Evolutionary conservation across 1,140 invertebrate species (phyloP).

Genomic region (Aethina tumida): DNA sequence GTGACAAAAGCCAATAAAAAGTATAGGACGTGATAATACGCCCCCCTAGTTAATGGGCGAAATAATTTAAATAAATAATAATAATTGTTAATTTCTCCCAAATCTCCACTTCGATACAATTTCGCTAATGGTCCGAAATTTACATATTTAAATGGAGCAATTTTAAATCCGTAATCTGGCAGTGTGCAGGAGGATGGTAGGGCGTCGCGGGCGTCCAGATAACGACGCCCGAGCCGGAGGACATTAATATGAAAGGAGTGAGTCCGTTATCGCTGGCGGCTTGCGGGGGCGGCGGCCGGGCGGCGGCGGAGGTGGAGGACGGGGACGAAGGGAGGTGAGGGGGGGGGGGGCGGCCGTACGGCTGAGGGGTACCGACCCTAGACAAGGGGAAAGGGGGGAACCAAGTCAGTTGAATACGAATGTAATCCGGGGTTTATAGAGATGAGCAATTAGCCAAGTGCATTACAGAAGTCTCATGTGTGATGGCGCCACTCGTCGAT

Average conservation of each 20-base stretch:
- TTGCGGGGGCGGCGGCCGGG: background rate
- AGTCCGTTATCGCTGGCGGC: constrained; percentile 9
- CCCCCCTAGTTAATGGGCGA: no score
- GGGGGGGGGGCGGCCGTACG: constrained; percentile 7
- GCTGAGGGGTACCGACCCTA: background rate
- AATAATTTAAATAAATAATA: constrained; percentile 13
- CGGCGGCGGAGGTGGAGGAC: background rate
- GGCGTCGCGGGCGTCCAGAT: constrained; percentile 13
- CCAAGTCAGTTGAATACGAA: constrained; percentile 11
- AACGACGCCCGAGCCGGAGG: constrained; percentile 10
- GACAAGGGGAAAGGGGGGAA: background rate
- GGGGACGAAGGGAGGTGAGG: background rate
- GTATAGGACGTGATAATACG: no score
- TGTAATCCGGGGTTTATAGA: constrained; percentile 30
- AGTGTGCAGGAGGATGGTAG: constrained; percentile 12
- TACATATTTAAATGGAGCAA: constrained; percentile 20
- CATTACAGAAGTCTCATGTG: constrained; percentile 33
- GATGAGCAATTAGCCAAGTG: constrained; percentile 32
- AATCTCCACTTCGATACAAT: constrained; percentile 17
- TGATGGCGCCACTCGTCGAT: constrained; percentile 30
- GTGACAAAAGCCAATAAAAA: no score
- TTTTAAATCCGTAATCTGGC: constrained; percentile 18
- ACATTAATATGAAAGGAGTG: constrained; percentile 16
- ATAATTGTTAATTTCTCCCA: constrained; percentile 15
- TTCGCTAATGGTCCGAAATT: constrained; percentile 17